These are phyloP conservation scores for Psylliodes chrysocephalus DNA, from an alignment of 2,888 invertebrate species.

Conservation along the genomic window DNA sequence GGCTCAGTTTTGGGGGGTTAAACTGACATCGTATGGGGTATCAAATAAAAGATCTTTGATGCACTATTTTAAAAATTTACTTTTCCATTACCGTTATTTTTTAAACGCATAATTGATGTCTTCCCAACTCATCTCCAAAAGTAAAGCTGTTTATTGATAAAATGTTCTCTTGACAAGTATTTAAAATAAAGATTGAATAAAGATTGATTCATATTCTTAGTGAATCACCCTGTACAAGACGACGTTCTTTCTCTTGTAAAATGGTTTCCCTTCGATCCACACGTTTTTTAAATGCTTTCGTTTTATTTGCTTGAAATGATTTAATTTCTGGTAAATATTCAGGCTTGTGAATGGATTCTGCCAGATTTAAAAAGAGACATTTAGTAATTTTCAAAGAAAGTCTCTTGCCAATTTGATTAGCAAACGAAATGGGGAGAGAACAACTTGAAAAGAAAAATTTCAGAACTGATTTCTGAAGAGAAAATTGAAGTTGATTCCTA, in stretches of 20 bases:
- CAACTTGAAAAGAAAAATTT: slow-evolving; percentile 15
- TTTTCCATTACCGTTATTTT: too few species aligned
- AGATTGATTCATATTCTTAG: too few species aligned
- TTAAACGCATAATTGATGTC: too few species aligned
- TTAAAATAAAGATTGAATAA: too few species aligned
- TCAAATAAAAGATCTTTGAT: too few species aligned
- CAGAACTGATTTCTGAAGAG: slow-evolving; percentile 11
- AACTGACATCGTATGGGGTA: too few species aligned
- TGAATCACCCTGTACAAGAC: not conserved
- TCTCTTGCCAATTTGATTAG: slow-evolving; percentile 22
- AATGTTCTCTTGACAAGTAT: too few species aligned
- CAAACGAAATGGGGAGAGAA: slow-evolving; percentile 7
- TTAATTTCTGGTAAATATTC: slow-evolving; percentile 22
- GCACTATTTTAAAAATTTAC: too few species aligned
- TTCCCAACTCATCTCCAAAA: too few species aligned
- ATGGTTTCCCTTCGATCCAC: not conserved
- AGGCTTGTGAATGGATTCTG: not conserved
- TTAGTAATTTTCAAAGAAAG: slow-evolving; percentile 18
- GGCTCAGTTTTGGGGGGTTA: too few species aligned
- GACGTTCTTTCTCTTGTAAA: slow-evolving; percentile 6
- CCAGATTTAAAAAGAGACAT: slow-evolving; percentile 11
- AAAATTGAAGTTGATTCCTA: slow-evolving; percentile 11
- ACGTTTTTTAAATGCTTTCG: slow-evolving; percentile 7
- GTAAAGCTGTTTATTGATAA: not conserved
- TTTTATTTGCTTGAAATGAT: slow-evolving; percentile 16